phyloP scores from a whole-genome alignment of 2,888 invertebrate species.

The Cylloceria caligata region DNA sequence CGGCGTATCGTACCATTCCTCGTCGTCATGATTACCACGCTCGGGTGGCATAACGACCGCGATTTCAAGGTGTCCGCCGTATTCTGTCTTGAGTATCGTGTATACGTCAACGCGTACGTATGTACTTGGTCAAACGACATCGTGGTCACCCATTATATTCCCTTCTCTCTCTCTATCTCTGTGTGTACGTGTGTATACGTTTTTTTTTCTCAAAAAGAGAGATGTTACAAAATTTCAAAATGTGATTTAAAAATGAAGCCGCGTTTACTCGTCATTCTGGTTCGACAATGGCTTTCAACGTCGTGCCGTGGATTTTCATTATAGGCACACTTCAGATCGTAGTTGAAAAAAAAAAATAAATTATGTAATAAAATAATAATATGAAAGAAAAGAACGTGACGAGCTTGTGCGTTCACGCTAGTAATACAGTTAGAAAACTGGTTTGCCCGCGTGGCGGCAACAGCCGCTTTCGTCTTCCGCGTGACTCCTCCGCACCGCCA shows the following conservation, averaged over 20 bases:
- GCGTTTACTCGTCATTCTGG: too few relatives aligned
- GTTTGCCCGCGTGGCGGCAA: slow-evolving; percentile 72
- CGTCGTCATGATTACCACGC: not conserved
- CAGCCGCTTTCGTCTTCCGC: slow-evolving; percentile 27
- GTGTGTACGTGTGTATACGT: too few relatives aligned
- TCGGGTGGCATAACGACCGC: slow-evolving; percentile 31
- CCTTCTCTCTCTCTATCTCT: slow-evolving; percentile 38
- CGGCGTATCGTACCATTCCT: not conserved
- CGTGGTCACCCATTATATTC: slow-evolving; percentile 60
- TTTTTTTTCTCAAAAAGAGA: too few relatives aligned
- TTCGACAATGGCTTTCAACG: too few relatives aligned
- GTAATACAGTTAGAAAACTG: slow-evolving; percentile 83
- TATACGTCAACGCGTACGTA: slow-evolving; percentile 40
- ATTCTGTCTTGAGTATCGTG: not conserved
- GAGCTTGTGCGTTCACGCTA: too few relatives aligned
- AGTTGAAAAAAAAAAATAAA: too few relatives aligned
- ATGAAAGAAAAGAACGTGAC: too few relatives aligned
- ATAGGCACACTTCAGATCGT: too few relatives aligned
- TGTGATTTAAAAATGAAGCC: too few relatives aligned
- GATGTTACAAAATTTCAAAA: too few relatives aligned
- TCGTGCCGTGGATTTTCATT: too few relatives aligned
- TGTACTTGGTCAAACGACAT: slow-evolving; percentile 63
- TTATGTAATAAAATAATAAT: too few relatives aligned
- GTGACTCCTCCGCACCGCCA: slow-evolving; percentile 38
- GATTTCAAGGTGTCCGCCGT: slow-evolving; percentile 20